Percentiles rank a stretch among this genome's conserved stretches.
phyloP scores from a whole-genome alignment of 2,797 vertebrate genomes.

The Podargus strigoides region DNA sequence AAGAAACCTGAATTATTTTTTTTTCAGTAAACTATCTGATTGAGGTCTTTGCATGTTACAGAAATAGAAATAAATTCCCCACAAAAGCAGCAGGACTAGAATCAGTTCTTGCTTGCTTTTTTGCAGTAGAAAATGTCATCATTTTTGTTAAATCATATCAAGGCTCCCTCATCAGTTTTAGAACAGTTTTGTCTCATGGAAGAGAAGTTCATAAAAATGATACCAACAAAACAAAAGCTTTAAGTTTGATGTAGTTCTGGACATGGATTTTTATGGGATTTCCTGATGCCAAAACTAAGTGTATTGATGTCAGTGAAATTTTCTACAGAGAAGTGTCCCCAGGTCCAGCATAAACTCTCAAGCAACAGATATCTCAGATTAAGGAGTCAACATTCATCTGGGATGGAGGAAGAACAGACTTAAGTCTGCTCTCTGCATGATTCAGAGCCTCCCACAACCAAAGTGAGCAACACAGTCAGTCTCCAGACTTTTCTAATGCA shows the following conservation, averaged over 20 bases:
- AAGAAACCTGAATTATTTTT: neutral
- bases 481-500: neutral
- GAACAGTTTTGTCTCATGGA: neutral
- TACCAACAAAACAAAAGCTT: neutral
- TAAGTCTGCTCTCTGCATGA: neutral
- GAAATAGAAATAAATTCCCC: neutral
- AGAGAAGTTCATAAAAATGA: neutral
- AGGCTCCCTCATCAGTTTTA: neutral
- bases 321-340: neutral
- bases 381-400: neutral
- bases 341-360: neutral
- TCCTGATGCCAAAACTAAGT: neutral
- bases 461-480: neutral
- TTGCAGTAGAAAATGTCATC: neutral
- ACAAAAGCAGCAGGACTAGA: neutral
- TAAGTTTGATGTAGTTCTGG: neutral
- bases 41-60: neutral
- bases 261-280: neutral
- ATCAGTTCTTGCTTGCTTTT: neutral
- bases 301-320: neutral
- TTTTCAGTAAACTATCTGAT: neutral
- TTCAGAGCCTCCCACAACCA: neutral
- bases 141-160: neutral
- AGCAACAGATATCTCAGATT: neutral
- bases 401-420: neutral